phyloP scores from a whole-genome alignment of 2,797 vertebrate species.

The Schizothorax lantsangensis region DNA sequence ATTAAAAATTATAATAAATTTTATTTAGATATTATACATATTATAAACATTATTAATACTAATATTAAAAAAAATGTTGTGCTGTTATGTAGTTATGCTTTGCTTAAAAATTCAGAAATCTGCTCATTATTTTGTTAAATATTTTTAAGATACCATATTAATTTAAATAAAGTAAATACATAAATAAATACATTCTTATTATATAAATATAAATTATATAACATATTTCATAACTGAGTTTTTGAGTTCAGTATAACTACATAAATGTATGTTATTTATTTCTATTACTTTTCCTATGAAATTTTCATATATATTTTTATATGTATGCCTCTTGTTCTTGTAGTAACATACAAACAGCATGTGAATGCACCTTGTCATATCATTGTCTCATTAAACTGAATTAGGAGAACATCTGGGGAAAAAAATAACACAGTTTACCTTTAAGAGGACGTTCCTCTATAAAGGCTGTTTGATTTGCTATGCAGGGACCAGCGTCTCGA shows the following conservation, averaged over 20 bases:
- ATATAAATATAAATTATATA: too few relatives aligned
- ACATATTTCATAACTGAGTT: neutral
- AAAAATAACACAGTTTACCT: neutral
- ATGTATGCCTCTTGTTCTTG: neutral
- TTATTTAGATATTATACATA: too few relatives aligned
- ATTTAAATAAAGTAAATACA: too few relatives aligned
- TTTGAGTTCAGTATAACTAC: neutral
- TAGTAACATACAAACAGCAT: neutral
- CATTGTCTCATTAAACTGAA: neutral
- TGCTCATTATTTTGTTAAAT: too few relatives aligned
- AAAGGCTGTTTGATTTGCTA: neutral
- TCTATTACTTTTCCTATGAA: neutral
- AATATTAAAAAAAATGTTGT: too few relatives aligned
- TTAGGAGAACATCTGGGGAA: neutral
- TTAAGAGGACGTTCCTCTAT: neutral
- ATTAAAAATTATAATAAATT: too few relatives aligned
- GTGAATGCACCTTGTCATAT: neutral
- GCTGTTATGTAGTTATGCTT: too few relatives aligned
- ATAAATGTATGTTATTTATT: neutral
- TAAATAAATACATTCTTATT: too few relatives aligned
- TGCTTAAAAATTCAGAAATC: too few relatives aligned
- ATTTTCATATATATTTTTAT: neutral
- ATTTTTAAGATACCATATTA: too few relatives aligned
- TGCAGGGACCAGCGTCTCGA: neutral
- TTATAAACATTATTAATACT: too few relatives aligned